phyloP scores from a whole-genome alignment of 2,113 vertebrate genomes.

The Jacana jacana region DNA sequence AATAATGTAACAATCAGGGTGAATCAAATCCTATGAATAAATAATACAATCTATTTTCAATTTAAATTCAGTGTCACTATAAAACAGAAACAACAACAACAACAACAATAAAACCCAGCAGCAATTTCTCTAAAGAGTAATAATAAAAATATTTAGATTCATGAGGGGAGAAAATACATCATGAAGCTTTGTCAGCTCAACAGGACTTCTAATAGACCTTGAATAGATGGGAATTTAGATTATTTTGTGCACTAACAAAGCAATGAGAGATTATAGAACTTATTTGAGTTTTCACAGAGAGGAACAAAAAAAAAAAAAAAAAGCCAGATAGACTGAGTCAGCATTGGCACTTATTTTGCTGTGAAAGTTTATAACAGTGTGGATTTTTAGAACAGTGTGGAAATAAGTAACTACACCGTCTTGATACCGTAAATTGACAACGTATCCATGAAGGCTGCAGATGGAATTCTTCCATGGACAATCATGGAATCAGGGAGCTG shows the following conservation, averaged over 20 bases:
- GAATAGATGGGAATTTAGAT: neutral
- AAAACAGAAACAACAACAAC: neutral
- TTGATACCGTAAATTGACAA: neutral
- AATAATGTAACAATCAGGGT: slow-evolving; percentile 47
- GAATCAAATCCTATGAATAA: slow-evolving; percentile 60
- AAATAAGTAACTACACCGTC: neutral
- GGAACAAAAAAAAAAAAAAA: neutral
- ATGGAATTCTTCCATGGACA: neutral
- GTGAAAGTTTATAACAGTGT: neutral
- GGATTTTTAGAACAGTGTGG: neutral
- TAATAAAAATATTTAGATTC: slow-evolving; percentile 29
- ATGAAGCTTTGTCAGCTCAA: neutral
- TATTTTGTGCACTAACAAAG: neutral
- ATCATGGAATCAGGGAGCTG: neutral
- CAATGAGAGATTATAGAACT: neutral
- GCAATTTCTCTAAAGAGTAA: slow-evolving; percentile 20
- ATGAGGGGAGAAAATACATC: neutral
- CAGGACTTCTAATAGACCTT: neutral
- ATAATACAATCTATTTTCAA: slow-evolving; percentile 48
- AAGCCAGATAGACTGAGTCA: neutral
- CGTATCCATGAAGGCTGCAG: rapidly evolving
- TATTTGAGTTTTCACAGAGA: neutral
- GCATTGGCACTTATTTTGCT: neutral
- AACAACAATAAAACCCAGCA: neutral
- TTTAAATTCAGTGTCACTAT: slow-evolving; percentile 20